A percentile compares a stretch with the other conserved stretches of the same genome.
Evolutionary conservation across 2,797 vertebrate genomes (phyloP).

Genomic region (Rhinella marina): DNA sequence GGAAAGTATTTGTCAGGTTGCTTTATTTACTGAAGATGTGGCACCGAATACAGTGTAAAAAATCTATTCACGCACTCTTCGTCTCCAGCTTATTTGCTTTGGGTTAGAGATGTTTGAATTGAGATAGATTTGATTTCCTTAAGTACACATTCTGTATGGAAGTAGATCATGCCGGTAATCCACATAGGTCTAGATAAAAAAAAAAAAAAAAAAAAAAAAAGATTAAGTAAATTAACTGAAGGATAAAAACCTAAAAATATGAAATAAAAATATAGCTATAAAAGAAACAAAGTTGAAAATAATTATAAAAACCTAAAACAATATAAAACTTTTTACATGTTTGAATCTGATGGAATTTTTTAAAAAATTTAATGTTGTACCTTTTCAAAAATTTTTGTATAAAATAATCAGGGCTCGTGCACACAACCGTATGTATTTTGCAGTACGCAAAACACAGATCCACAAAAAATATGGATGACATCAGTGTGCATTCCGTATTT

Average conservation of each 20-base stretch:
- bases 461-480: too few relatives aligned
- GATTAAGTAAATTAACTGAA: background rate
- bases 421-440: too few relatives aligned
- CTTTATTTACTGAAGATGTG: slow-evolving; percentile 54
- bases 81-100: slow-evolving; percentile 48
- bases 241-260: background rate
- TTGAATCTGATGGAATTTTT: too few relatives aligned
- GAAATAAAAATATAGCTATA: background rate
- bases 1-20: slow-evolving; percentile 56
- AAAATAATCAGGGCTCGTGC: too few relatives aligned
- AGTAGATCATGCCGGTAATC: background rate
- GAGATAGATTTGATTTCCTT: slow-evolving; percentile 30
- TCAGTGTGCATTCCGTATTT: too few relatives aligned
- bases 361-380: too few relatives aligned
- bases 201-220: background rate
- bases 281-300: too few relatives aligned
- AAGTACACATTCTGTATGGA: slow-evolving; percentile 16
- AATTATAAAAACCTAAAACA: too few relatives aligned
- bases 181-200: background rate
- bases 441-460: too few relatives aligned
- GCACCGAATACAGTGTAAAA: slow-evolving; percentile 24
- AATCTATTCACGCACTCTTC: slow-evolving; percentile 25
- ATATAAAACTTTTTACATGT: too few relatives aligned
- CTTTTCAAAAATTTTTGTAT: too few relatives aligned
- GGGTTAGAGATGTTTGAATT: slow-evolving; percentile 38